These are phyloP conservation scores for Cydia pomonella DNA, from an alignment of 1,140 invertebrate species.

Conservation along the genomic window DNA sequence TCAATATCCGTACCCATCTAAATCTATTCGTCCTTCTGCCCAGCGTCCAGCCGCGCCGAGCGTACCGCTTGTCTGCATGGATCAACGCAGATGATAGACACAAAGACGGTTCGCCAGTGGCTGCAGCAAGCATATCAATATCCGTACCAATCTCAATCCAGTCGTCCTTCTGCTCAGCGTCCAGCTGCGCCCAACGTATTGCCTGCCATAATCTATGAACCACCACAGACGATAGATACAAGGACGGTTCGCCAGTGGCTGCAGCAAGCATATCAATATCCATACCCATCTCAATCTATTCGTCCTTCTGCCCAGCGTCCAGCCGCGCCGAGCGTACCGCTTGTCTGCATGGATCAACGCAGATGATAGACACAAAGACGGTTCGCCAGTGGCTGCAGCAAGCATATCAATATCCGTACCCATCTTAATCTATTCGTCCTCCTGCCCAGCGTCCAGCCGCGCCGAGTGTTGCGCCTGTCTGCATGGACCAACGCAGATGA, in stretches of 20 bases:
- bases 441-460: slow-evolving; percentile 75
- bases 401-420: too few species aligned
- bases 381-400: too few species aligned
- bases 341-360: slow-evolving; percentile 49
- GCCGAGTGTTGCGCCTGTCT: slow-evolving; percentile 83
- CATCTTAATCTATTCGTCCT: slow-evolving; percentile 70
- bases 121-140: neutral
- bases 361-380: neutral
- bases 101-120: neutral
- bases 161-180: slow-evolving; percentile 67
- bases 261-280: too few species aligned
- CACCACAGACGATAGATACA: neutral
- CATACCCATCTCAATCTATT: slow-evolving; percentile 36
- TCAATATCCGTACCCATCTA: too few species aligned
- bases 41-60: slow-evolving; percentile 81
- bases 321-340: slow-evolving; percentile 83
- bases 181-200: slow-evolving; percentile 81
- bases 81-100: slow-evolving; percentile 47
- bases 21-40: slow-evolving; percentile 66
- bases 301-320: slow-evolving; percentile 70
- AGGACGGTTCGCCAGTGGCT: too few species aligned
- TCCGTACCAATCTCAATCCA: slow-evolving; percentile 25
- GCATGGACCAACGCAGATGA: slow-evolving; percentile 79
- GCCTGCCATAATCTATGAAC: slow-evolving; percentile 74
- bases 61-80: slow-evolving; percentile 85